Evolutionary conservation across 1,140 invertebrate genomes (phyloP).

Genomic region (Dysdera silvatica): DNA sequence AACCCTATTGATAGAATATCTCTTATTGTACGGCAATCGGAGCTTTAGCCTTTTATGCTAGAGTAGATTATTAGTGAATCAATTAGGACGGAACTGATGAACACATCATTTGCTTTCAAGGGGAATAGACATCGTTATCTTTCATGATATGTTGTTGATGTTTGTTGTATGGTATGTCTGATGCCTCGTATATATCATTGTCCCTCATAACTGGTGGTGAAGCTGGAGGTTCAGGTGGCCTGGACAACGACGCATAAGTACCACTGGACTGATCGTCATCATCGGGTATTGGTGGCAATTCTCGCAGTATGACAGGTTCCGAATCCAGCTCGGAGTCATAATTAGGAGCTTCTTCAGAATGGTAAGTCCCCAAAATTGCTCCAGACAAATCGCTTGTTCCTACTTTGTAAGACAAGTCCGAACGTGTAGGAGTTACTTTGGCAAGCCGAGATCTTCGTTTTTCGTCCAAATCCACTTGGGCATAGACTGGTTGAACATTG

Average conservation of each 20-base stretch:
- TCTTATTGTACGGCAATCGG: too few relatives aligned
- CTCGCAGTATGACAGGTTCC: conserved; percentile 22
- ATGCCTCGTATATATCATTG: conserved; percentile 1
- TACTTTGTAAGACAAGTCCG: conserved; percentile 2
- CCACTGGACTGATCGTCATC: conserved; percentile 2
- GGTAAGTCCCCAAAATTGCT: neutral
- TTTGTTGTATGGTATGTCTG: neutral
- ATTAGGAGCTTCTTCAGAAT: neutral
- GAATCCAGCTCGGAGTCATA: conserved; percentile 23
- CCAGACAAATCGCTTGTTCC: too few relatives aligned
- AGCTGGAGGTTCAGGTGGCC: conserved; percentile 16
- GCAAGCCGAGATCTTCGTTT: conserved; percentile 11
- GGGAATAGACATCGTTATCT: conserved; percentile 18
- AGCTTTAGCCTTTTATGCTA: too few relatives aligned
- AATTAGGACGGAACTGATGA: too few relatives aligned
- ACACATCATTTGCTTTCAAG: too few relatives aligned
- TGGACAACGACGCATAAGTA: conserved; percentile 9
- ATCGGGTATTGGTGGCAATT: conserved; percentile 20
- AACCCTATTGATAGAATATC: too few relatives aligned
- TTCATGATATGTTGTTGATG: conserved; percentile 5
- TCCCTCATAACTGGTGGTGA: neutral
- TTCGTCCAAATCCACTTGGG: conserved; percentile 17
- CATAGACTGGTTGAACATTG: conserved; percentile 14
- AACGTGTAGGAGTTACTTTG: conserved; percentile 7
- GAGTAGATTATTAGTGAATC: too few relatives aligned